Evolutionary conservation across 2,888 invertebrate species (phyloP), one percentile per base, ranked within the genome.

Genomic region (Carcina quercana): DNA sequence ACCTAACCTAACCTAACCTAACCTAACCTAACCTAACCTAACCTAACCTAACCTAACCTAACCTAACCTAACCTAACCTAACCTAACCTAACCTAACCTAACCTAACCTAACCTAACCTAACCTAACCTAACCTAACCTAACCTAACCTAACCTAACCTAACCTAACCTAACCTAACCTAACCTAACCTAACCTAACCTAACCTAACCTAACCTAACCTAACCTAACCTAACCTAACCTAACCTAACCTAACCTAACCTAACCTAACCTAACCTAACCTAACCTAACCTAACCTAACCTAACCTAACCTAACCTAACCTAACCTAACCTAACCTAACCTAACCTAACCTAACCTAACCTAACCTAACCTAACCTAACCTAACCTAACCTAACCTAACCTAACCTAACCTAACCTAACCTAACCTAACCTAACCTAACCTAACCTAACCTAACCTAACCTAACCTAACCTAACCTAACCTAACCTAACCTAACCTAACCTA

Each of bases 241-340:
- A 31, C 31, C 31, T 31, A 26, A 31, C 31, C 31, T 31, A 26
- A 31, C 31, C 31, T 31, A 26, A 31, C 25, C 31, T 31, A 26
- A 27, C 27, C 27, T 27, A 27, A 30, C 34, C 34, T 26, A 30
- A 34, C 34, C 34, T 30, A 30, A 34, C 34, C 34, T 34, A 27
- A 30, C 34, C 34, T 30, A 30, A 34, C 34, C 35, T 34, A 30
- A 34, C 34, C 34, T 30, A 30, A 34, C 34, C 34, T 30, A 30
- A 34, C 34, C 34, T 26, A 30, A 34, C 34, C 30, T 28, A 26
- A 34, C 25, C 34, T 28, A 20, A 34, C 25, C 34, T 34, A 26
- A 34, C 34, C 34, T 34, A 30, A 34, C 34, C 34, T 26, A 30
- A 34, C 34, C 34, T 34, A 30, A 34, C 34, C 34, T 34, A 30